Percentiles rank a stretch among this genome's conserved stretches.
Evolutionary conservation across 2,113 vertebrate species (phyloP).

Genomic region (Aegithalos caudatus): DNA sequence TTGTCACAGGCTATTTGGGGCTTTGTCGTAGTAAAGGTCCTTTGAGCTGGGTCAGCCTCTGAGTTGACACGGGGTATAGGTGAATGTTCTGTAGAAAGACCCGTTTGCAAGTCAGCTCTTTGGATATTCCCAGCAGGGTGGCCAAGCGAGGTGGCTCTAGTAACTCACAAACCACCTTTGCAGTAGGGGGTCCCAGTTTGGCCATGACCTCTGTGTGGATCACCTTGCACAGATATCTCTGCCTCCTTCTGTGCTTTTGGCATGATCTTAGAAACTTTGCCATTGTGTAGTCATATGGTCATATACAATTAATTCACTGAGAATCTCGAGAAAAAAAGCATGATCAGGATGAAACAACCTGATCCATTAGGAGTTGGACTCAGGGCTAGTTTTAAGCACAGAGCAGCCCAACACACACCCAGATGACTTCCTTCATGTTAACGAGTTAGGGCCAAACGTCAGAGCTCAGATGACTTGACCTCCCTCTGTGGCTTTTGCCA

Average conservation of each 20-base stretch:
- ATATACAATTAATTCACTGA: background rate
- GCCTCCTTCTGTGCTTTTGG: background rate
- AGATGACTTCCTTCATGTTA: background rate
- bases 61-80: background rate
- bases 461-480: background rate
- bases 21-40: background rate
- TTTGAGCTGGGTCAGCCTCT: background rate
- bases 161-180: background rate
- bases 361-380: background rate
- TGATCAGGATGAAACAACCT: background rate
- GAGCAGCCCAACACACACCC: background rate
- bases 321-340: background rate
- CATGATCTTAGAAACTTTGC: background rate
- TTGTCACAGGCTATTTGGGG: background rate
- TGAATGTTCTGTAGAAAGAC: background rate
- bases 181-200: background rate
- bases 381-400: background rate
- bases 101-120: background rate
- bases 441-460: background rate
- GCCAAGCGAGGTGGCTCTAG: background rate
- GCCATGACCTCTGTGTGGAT: background rate
- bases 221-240: background rate
- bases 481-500: background rate
- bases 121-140: background rate
- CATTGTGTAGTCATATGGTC: background rate